Evolutionary conservation across 2,113 vertebrate genomes (phyloP).

Genomic region (Crotalus horridus): DNA sequence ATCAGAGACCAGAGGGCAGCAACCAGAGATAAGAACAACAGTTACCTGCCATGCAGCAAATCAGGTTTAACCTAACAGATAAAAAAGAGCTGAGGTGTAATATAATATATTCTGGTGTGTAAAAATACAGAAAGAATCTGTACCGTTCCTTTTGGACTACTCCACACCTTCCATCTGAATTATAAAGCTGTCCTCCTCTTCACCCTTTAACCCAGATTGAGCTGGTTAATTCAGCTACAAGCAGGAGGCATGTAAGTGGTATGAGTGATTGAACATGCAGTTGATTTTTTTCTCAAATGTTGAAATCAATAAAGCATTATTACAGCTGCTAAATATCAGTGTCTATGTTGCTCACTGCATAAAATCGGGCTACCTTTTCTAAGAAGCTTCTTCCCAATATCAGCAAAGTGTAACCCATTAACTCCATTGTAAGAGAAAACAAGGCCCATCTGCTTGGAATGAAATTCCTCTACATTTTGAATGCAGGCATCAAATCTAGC

Average conservation of each 20-base stretch:
- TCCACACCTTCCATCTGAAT: neutral
- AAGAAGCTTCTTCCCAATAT: neutral
- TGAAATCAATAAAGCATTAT: neutral
- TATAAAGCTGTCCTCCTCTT: neutral
- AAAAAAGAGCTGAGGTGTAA: neutral
- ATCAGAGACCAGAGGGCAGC: neutral
- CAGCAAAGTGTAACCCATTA: neutral
- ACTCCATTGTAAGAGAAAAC: neutral
- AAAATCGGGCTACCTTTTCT: neutral
- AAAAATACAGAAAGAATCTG: neutral
- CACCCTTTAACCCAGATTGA: neutral
- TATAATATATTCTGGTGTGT: neutral
- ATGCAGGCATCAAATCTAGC: no score
- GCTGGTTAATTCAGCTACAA: neutral
- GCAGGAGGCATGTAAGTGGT: neutral
- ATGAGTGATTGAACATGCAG: neutral
- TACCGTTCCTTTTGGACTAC: neutral
- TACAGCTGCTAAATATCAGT: neutral
- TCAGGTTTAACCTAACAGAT: neutral
- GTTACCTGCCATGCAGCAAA: neutral
- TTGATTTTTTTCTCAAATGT: neutral
- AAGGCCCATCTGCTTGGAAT: neutral
- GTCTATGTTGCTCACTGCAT: neutral
- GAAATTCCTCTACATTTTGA: neutral
- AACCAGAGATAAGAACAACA: neutral